These are phyloP conservation scores for Mus spretus DNA, from an alignment of 2,797 vertebrate species.

Conservation along the genomic window DNA sequence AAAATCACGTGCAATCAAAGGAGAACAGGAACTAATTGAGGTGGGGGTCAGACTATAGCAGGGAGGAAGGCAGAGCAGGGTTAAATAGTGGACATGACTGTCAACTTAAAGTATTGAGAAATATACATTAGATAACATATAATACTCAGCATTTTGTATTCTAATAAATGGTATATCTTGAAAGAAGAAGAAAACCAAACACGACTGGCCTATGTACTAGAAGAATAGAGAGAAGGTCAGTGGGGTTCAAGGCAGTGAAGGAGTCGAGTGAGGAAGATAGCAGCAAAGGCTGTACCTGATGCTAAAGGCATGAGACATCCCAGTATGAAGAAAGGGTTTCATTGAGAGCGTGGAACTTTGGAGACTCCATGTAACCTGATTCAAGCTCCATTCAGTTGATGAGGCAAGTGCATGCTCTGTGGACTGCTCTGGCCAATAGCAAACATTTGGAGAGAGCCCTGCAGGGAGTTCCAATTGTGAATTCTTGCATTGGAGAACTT, in stretches of 20 bases:
- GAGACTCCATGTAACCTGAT: not conserved
- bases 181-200: not conserved
- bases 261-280: not conserved
- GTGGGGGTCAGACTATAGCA: not conserved
- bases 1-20: not conserved
- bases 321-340: not conserved
- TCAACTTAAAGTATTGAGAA: not conserved
- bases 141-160: not conserved
- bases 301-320: not conserved
- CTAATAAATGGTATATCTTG: not conserved
- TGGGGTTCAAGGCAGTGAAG: not conserved
- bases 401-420: not conserved
- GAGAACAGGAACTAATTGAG: not conserved
- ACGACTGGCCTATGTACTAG: not conserved
- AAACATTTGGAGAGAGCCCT: not conserved
- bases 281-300: not conserved
- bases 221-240: not conserved
- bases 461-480: constrained; percentile 9
- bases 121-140: not conserved
- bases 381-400: not conserved
- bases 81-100: not conserved
- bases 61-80: too few relatives aligned
- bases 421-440: not conserved
- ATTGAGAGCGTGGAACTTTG: not conserved
- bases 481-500: not conserved